Conservation (phyloP, 1,140 invertebrate genomes). For the silkworm (Bombyx mori) region ASM3026992v2 NC_085111.1:13069501-13070000, state of each 20-base stretch:
- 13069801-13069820: background rate
- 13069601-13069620: constrained; percentile 43
- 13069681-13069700: constrained; percentile 38
- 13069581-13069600: constrained; percentile 72
- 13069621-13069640: constrained; percentile 46
- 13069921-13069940: no score
- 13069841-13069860: constrained; percentile 52
- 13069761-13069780: background rate
- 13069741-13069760: background rate
- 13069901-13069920: background rate
- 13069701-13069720: background rate
- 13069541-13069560: constrained; percentile 77
- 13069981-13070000: no score
- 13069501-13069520: constrained; percentile 59
- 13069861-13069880: constrained; percentile 57
- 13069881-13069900: constrained; percentile 29
- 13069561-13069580: constrained; percentile 76
- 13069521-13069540: constrained; percentile 80
- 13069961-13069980: no score
- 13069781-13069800: background rate
- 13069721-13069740: background rate
- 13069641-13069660: constrained; percentile 47
- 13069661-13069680: constrained; percentile 45
- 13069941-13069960: no score
- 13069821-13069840: constrained; percentile 60